Evolutionary conservation across 2,113 vertebrate genomes (phyloP).

Genomic region (Eublepharis macularius): DNA sequence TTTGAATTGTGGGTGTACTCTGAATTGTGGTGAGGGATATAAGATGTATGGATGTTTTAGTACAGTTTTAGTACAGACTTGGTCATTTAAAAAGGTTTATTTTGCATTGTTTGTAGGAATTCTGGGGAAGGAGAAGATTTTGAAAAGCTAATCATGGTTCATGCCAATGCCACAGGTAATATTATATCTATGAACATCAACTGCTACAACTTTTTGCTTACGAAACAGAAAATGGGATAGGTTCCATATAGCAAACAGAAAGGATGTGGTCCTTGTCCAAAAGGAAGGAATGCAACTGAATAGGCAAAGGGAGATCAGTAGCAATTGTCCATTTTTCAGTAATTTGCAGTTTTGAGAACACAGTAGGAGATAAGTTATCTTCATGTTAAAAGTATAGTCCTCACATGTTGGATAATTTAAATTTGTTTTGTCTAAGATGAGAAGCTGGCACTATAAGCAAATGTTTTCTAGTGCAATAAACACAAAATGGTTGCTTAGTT

Average conservation of each 20-base stretch:
- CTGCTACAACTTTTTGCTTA: background rate
- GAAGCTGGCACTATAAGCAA: background rate
- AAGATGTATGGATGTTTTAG: background rate
- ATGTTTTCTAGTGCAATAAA: background rate
- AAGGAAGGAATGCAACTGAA: background rate
- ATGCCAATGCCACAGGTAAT: constrained; percentile 87
- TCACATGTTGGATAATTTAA: background rate
- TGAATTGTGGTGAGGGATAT: background rate
- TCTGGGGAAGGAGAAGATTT: constrained; percentile 81
- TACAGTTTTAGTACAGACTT: constrained; percentile 22
- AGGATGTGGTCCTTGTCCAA: background rate
- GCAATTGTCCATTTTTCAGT: background rate
- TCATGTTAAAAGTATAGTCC: background rate
- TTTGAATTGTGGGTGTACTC: background rate
- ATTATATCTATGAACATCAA: constrained; percentile 2
- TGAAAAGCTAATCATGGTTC: constrained; percentile 82
- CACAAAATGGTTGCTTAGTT: background rate
- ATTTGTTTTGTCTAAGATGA: background rate
- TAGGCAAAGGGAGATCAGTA: background rate
- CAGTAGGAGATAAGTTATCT: background rate
- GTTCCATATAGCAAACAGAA: background rate
- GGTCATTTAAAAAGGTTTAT: constrained; percentile 50
- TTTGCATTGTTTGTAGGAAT: constrained; percentile 68
- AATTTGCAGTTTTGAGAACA: background rate
- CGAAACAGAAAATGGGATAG: background rate